phyloP scores from a whole-genome alignment of 2,113 vertebrate species.

The Etia nguti region DNA sequence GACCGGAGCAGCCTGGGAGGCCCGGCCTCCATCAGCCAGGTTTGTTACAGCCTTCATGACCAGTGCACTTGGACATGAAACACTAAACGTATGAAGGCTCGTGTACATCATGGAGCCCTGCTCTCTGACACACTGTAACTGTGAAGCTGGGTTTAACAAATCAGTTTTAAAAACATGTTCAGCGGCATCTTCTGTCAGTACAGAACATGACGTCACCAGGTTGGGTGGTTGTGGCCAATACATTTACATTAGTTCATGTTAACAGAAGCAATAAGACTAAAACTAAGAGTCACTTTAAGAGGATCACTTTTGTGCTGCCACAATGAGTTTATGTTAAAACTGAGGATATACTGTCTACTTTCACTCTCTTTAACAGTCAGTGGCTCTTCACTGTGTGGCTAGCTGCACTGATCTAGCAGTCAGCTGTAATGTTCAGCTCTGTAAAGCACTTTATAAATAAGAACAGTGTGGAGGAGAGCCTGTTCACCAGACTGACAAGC shows the following conservation, averaged over 20 bases:
- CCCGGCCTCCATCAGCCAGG: not conserved
- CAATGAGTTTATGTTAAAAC: not conserved
- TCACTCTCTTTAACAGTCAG: not conserved
- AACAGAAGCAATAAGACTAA: not conserved
- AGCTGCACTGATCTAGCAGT: not conserved
- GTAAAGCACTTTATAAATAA: not conserved
- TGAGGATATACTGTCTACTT: not conserved
- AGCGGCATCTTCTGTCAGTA: not conserved
- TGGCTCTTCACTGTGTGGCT: no score
- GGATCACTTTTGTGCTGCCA: not conserved
- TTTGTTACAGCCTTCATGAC: not conserved
- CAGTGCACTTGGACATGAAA: not conserved
- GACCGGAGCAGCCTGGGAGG: not conserved
- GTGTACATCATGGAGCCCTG: not conserved
- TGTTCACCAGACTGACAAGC: not conserved
- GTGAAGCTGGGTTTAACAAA: not conserved
- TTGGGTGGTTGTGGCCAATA: not conserved
- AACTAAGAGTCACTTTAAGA: not conserved
- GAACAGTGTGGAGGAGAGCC: not conserved
- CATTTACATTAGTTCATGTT: not conserved
- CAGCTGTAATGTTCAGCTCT: not conserved
- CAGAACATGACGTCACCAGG: not conserved
- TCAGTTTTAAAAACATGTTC: not conserved
- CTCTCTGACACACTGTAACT: not conserved
- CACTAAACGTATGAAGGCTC: fast-evolving